Percentiles rank a stretch among this genome's conserved stretches.
phyloP scores from a whole-genome alignment of 2,797 vertebrate species.

The Gadopsis bispinosus region DNA sequence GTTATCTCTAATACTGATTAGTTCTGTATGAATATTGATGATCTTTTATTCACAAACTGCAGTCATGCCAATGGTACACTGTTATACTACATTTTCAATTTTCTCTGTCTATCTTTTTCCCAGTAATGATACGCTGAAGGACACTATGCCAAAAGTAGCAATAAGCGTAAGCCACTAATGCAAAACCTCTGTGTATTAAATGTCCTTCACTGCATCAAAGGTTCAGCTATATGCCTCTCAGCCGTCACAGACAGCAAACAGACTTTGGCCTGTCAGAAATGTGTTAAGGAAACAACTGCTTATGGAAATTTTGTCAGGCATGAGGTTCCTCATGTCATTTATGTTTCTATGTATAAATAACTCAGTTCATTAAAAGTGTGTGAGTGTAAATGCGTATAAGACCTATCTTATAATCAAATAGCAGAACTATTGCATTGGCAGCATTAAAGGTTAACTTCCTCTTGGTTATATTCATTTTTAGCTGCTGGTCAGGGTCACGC shows the following conservation, averaged over 20 bases:
- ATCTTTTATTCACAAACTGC: not conserved
- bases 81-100: not conserved
- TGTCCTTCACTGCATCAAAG: conserved; percentile 5
- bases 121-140: not conserved
- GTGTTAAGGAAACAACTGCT: conserved; percentile 11
- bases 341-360: conserved; percentile 24
- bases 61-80: not conserved
- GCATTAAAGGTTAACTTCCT: conserved; percentile 74
- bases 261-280: conserved; percentile 18
- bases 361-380: conserved; percentile 25
- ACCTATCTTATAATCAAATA: conserved; percentile 28
- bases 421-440: conserved; percentile 61
- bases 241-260: not conserved
- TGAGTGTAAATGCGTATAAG: conserved; percentile 5
- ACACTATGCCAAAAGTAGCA: too few species aligned
- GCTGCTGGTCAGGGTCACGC: conserved; percentile 42
- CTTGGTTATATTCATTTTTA: conserved; percentile 58
- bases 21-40: not conserved
- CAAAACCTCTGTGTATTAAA: conserved; percentile 8
- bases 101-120: not conserved
- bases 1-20: not conserved
- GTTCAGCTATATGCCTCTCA: conserved; percentile 9
- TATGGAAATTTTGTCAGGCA: conserved; percentile 35
- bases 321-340: conserved; percentile 44
- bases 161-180: not conserved